Percentiles rank a stretch among this genome's conserved stretches.
These are phyloP conservation scores for Lagodon rhomboides DNA, from an alignment of 2,797 vertebrate genomes.

Conservation along the genomic window DNA sequence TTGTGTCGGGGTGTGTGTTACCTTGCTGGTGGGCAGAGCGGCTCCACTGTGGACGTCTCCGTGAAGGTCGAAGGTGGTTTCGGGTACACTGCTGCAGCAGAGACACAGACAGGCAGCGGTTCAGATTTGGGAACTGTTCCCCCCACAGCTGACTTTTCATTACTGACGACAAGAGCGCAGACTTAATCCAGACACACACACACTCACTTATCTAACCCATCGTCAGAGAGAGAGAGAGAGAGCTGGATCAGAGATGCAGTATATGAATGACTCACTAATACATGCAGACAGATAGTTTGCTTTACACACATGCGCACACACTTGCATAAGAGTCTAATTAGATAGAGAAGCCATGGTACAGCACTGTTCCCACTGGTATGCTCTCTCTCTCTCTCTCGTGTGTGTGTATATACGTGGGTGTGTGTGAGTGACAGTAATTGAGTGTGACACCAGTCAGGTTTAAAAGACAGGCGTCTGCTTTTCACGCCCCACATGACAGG, in stretches of 20 bases:
- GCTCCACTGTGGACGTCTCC: slow-evolving; percentile 93
- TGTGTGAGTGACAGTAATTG: slow-evolving; percentile 29
- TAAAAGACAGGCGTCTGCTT: slow-evolving; percentile 42
- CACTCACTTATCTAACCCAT: slow-evolving; percentile 20
- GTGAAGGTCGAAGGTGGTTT: slow-evolving; percentile 96
- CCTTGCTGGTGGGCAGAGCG: slow-evolving; percentile 94
- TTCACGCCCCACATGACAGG: slow-evolving; percentile 39
- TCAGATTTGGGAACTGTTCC: slow-evolving; percentile 36
- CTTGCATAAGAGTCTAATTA: slow-evolving; percentile 56
- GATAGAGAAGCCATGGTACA: slow-evolving; percentile 25
- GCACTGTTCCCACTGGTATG: background rate
- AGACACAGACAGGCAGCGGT: slow-evolving; percentile 43
- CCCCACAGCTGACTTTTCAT: slow-evolving; percentile 47
- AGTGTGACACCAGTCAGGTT: slow-evolving; percentile 41
- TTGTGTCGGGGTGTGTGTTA: slow-evolving; percentile 64
- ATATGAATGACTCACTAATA: slow-evolving; percentile 48
- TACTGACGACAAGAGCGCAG: slow-evolving; percentile 41
- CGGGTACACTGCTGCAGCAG: slow-evolving; percentile 88
- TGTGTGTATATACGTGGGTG: slow-evolving; percentile 24
- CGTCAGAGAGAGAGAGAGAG: slow-evolving; percentile 28
- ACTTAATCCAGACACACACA: slow-evolving; percentile 51
- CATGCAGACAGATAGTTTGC: slow-evolving; percentile 44
- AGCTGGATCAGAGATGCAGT: slow-evolving; percentile 29
- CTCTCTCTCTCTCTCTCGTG: too few relatives aligned
- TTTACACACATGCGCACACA: slow-evolving; percentile 43